Percentiles rank a stretch among this genome's conserved stretches.
phyloP scores from a whole-genome alignment of 2,888 invertebrate species.

The Chaitophorus viminalis region DNA sequence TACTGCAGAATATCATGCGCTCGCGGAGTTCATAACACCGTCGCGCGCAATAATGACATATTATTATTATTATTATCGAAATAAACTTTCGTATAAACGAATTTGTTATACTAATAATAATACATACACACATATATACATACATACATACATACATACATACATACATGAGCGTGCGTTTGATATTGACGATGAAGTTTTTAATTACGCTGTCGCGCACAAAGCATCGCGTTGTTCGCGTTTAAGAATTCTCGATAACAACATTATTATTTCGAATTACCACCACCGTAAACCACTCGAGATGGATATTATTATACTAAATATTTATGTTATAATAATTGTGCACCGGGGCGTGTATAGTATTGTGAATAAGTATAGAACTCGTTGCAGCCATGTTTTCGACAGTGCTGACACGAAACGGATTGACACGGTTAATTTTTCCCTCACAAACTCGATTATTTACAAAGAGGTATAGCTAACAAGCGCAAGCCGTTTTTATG shows the following conservation, averaged over 20 bases:
- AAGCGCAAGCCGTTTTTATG: neutral
- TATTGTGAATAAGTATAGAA: neutral
- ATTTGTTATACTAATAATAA: neutral
- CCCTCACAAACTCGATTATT: conserved; percentile 23
- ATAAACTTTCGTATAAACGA: conserved; percentile 24
- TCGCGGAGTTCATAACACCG: neutral
- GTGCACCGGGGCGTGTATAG: neutral
- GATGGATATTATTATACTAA: neutral
- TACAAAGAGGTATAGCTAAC: conserved; percentile 26
- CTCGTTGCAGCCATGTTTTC: neutral
- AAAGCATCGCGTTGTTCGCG: neutral
- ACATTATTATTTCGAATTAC: neutral
- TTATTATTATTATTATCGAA: neutral
- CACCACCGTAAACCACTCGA: conserved; percentile 25
- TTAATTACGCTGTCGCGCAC: conserved; percentile 46
- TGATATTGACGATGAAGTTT: conserved; percentile 39
- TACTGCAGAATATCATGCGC: neutral
- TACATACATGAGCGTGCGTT: neutral
- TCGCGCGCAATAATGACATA: neutral
- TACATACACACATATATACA: no score
- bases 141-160: no score
- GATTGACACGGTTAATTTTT: conserved; percentile 40
- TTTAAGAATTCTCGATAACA: conserved; percentile 35
- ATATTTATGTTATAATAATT: neutral
- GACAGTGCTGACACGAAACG: neutral